Base-by-base conservation (phyloP, 2,888 invertebrate species). In the Callinectes sapidus region DNA sequence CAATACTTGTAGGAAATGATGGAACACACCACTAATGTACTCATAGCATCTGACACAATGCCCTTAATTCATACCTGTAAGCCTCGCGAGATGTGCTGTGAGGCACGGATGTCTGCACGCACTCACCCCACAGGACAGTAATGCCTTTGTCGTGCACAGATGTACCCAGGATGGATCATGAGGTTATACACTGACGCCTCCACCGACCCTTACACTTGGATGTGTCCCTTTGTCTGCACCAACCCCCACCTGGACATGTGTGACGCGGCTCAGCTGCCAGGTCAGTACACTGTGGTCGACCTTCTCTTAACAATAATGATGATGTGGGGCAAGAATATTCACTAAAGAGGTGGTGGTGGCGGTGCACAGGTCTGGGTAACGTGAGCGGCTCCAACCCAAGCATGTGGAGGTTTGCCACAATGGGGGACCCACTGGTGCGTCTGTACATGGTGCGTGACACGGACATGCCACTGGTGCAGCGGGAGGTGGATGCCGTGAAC, bases 401-500 rank as follows among this genome's bases (percentile, higher is more conserved):
- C 5, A 35, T 39, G 89, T 92, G 92, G 92, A 54, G 92, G 87
- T 87, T 92, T 42, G 86, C 61, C 16, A 90, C 90, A 28, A 18
- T 92, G 35, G 90, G 90, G 48, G 92, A 92, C 81, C 61, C 35
- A 28, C 48, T 90, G 55, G 94, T 94, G 81, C 66, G 55, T 18
- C 61, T 90, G 28, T 92, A 91, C 54, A 71, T 93, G 48, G 48
- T 90, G 39, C 66, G 94, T 32, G 94, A 94, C 66, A 48, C 87
- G 1, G 94, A 94, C 89, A 87, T 87, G 0, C 90, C 91, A 23
- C 81, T 94, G n/a, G 32, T 93, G 28, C 77, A 85, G 55, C 87
- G 94, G 54, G 94, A 94, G 85, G 87, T 89, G 18, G 86, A 90
- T n/a, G 94, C 94, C 18, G 94, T 94, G 6, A 28, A 90, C 14